A percentile compares a stretch with the other conserved stretches of the same genome.
Conservation (phyloP, 2,113 vertebrate species). For the Heliornis fulica region DNA sequence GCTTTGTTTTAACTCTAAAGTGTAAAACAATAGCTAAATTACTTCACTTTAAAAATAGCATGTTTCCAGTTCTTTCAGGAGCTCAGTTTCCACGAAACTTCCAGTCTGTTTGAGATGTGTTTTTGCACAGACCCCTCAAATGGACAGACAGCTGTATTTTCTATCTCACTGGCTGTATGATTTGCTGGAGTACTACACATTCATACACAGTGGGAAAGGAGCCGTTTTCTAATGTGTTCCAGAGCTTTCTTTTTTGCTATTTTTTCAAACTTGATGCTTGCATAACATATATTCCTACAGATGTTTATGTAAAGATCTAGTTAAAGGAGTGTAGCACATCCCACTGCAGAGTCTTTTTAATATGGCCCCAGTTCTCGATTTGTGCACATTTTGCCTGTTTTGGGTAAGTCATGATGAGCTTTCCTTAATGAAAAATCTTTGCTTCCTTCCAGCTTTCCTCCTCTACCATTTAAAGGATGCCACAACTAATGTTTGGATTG, state of each 20-base stretch:
- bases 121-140: background rate
- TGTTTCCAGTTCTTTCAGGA: background rate
- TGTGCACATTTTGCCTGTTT: background rate
- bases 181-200: background rate
- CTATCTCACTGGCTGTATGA: background rate
- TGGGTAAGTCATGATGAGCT: background rate
- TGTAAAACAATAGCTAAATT: background rate
- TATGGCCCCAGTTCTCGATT: background rate
- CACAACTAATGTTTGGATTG: slow-evolving; percentile 79
- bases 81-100: background rate
- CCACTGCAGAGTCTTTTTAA: background rate
- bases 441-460: slow-evolving; percentile 81
- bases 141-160: background rate
- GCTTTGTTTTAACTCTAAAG: background rate
- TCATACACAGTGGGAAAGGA: background rate
- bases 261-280: background rate
- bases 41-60: background rate
- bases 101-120: background rate
- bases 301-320: background rate
- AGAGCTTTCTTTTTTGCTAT: background rate
- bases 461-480: slow-evolving; percentile 76
- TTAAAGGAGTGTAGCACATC: background rate
- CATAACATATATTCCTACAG: background rate
- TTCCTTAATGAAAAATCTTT: background rate
- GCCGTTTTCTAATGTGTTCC: background rate